Conservation (phyloP, 1,140 invertebrate genomes). For the Drosophila takahashii region DNA sequence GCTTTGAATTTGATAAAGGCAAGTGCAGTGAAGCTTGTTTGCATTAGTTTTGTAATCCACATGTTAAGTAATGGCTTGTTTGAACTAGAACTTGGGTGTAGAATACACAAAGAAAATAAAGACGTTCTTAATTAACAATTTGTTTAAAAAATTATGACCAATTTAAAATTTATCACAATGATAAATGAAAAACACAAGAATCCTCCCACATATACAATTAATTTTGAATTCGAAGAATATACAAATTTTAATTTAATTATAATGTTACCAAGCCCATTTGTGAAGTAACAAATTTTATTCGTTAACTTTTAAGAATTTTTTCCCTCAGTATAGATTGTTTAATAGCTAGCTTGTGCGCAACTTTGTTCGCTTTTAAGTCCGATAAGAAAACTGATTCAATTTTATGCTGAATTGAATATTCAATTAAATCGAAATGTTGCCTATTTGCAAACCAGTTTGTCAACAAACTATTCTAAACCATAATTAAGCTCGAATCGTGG, state of each 20-base stretch:
- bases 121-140: background rate
- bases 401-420: conserved; percentile 24
- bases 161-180: no score
- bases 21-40: conserved; percentile 19
- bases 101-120: conserved; percentile 3
- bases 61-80: conserved; percentile 30
- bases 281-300: background rate
- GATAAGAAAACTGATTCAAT: conserved; percentile 1
- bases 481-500: conserved; percentile 23
- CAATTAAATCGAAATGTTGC: conserved; percentile 2
- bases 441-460: conserved; percentile 25
- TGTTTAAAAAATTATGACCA: no score
- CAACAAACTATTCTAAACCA: conserved; percentile 23
- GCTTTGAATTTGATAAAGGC: conserved; percentile 31
- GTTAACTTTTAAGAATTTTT: background rate
- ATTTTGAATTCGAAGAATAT: background rate
- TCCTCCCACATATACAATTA: no score
- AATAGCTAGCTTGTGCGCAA: background rate
- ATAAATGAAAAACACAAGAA: no score
- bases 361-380: background rate
- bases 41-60: conserved; percentile 28
- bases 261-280: background rate
- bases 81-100: conserved; percentile 48
- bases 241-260: background rate
- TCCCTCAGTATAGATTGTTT: background rate